Percentiles rank a stretch among this genome's conserved stretches.
These are phyloP conservation scores for Anoplopoma fimbria DNA, from an alignment of 2,113 vertebrate genomes.

Conservation along the genomic window DNA sequence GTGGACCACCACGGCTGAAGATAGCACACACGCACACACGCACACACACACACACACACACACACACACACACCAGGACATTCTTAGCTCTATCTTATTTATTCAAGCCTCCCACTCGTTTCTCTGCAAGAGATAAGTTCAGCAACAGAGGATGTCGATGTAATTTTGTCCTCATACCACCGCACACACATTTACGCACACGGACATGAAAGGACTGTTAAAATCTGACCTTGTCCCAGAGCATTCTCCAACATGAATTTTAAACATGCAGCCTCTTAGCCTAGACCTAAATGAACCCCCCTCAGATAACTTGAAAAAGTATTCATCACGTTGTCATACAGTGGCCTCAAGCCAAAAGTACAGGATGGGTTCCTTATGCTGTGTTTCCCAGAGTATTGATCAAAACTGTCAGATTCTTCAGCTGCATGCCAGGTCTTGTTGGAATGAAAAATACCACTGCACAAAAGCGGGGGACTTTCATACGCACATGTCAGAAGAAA, in stretches of 20 bases:
- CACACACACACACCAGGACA: conserved; percentile 47
- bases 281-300: conserved; percentile 29
- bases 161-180: conserved; percentile 40
- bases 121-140: conserved; percentile 48
- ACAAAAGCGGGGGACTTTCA: not conserved
- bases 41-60: conserved; percentile 17
- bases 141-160: conserved; percentile 29
- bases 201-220: conserved; percentile 38
- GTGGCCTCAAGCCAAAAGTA: conserved; percentile 53
- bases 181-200: not conserved
- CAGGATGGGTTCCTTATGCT: conserved; percentile 24
- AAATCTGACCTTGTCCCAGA: conserved; percentile 58
- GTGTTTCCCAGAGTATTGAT: conserved; percentile 60
- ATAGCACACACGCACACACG: conserved; percentile 33
- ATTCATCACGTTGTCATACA: conserved; percentile 53
- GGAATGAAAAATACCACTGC: conserved; percentile 28
- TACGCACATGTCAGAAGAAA: conserved; percentile 9
- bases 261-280: conserved; percentile 44
- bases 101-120: conserved; percentile 63
- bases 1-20: conserved; percentile 36
- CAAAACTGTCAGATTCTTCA: conserved; percentile 46
- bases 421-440: conserved; percentile 23
- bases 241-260: conserved; percentile 55
- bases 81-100: conserved; percentile 57
- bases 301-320: conserved; percentile 45